A percentile compares a stretch with the other conserved stretches of the same genome.
These are phyloP conservation scores for Lepus townsendii DNA, from an alignment of 2,797 vertebrate species.

Conservation along the genomic window DNA sequence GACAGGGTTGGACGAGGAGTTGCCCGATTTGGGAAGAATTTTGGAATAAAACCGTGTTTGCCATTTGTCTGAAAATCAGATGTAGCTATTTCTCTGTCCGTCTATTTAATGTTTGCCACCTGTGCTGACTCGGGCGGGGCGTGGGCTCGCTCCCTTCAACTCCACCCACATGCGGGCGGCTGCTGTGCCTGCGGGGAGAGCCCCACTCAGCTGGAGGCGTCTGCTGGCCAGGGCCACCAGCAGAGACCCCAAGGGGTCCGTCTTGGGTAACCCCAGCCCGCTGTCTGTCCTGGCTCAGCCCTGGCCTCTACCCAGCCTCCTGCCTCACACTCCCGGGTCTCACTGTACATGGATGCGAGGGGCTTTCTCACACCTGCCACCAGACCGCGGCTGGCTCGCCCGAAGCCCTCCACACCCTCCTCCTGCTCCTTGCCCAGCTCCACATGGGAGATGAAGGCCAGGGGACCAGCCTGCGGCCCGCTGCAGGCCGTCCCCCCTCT, in stretches of 20 bases:
- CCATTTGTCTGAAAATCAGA: constrained; percentile 38
- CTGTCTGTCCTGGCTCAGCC: neutral
- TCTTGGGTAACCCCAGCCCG: neutral
- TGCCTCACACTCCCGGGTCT: neutral
- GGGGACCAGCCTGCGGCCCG: neutral
- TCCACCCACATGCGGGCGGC: neutral
- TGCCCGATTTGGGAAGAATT: neutral
- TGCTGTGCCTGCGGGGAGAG: neutral
- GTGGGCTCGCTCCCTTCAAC: neutral
- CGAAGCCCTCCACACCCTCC: neutral
- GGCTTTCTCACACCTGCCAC: neutral
- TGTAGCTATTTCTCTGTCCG: constrained; percentile 5
- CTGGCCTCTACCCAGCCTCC: neutral
- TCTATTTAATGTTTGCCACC: neutral
- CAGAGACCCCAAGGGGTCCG: neutral
- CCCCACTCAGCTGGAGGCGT: too few species aligned
- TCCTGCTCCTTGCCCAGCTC: neutral
- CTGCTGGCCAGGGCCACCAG: neutral
- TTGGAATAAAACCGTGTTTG: neutral
- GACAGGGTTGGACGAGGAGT: neutral
- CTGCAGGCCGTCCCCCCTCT: neutral
- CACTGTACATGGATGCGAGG: neutral
- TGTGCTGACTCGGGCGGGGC: neutral
- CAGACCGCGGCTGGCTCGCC: neutral
- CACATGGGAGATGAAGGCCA: neutral